Conservation (phyloP, 2,888 invertebrate species). For the Andricus quercusramuli region DNA sequence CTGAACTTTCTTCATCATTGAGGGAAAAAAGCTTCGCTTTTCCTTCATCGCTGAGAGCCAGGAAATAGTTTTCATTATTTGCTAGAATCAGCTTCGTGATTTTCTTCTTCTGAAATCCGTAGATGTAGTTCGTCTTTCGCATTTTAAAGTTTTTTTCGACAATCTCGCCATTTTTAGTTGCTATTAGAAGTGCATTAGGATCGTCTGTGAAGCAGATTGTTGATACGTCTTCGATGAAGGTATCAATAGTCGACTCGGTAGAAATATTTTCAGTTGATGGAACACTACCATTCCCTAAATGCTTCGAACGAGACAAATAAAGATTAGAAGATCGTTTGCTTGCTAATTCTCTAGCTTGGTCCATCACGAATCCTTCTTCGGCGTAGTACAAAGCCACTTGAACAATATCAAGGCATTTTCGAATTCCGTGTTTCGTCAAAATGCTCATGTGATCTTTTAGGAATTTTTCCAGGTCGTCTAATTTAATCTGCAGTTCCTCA, state of each 20-base stretch:
- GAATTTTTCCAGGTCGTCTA: slow-evolving; percentile 82
- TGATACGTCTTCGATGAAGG: slow-evolving; percentile 80
- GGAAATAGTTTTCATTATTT: slow-evolving; percentile 80
- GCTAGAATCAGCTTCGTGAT: slow-evolving; percentile 79
- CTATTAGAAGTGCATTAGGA: slow-evolving; percentile 79
- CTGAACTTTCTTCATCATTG: slow-evolving; percentile 55
- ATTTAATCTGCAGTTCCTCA: slow-evolving; percentile 77
- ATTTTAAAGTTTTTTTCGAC: slow-evolving; percentile 82
- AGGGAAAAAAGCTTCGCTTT: slow-evolving; percentile 80
- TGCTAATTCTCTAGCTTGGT: slow-evolving; percentile 81
- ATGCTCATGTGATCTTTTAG: slow-evolving; percentile 83
- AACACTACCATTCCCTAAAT: neutral
- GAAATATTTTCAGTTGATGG: slow-evolving; percentile 26
- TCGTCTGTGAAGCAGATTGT: slow-evolving; percentile 81
- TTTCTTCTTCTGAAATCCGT: slow-evolving; percentile 60
- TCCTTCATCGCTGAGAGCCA: slow-evolving; percentile 82
- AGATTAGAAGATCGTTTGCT: slow-evolving; percentile 79
- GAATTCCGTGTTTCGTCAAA: slow-evolving; percentile 82
- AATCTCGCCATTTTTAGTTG: slow-evolving; percentile 79
- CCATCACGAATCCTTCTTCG: slow-evolving; percentile 81
- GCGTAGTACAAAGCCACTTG: slow-evolving; percentile 86
- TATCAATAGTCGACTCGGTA: slow-evolving; percentile 38
- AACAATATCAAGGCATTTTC: slow-evolving; percentile 81
- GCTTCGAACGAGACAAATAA: slow-evolving; percentile 83
- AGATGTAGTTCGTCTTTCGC: slow-evolving; percentile 78